Base-by-base conservation (phyloP, 1,140 invertebrate genomes). In the Temnothorax nylanderi region DNA sequence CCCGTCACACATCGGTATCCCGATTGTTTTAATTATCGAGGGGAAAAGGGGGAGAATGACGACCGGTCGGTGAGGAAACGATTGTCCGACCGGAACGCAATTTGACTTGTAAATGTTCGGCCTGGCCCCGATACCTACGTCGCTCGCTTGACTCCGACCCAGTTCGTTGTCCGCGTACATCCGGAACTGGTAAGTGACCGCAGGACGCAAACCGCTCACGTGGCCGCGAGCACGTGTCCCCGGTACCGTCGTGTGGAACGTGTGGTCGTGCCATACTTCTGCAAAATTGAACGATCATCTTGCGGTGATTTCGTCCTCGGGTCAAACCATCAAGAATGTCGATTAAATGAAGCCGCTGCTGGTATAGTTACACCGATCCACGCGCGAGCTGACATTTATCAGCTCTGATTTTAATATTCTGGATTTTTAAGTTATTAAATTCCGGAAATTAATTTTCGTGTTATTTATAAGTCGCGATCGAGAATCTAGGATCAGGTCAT, bases 111-210 rank as follows among this genome's bases (percentile, higher is more conserved):
- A 80, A 80, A 80, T 80, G 62, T 65, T 47, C 44, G 76, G 60
- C 13, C 49, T 71, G 37, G 32, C 34, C 69, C 37, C 58, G 67
- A 91, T 94, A 94, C 94, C 96, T 56, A 98, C 96, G 92, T 98
- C 97, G 89, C 98, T 98, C 2, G 98, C 97, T 93, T 98, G 97
- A 88, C 98, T 98, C 78, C 97, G 96, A 3, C 98, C 98, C 62
- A 99, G 95, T 85, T 97, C 96, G 94, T 99, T 99, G 94, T 98
- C 98, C 1, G 98, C 98, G 89, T 98, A 97, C 88, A 99, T 97
- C 88, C 98, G 96, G 85, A 99, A 96, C 92, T 99, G 97, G 95
- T 99, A 99, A n/a, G 97, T 97, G 75, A 97, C 98, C 0, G 98
- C 97, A 0, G 99, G 98, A 76, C 97, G 97, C 2, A 99, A 95